A percentile compares a stretch with the other conserved stretches of the same genome.
Conservation (phyloP, 2,888 invertebrate species). For the Halocaridina rubra region DNA sequence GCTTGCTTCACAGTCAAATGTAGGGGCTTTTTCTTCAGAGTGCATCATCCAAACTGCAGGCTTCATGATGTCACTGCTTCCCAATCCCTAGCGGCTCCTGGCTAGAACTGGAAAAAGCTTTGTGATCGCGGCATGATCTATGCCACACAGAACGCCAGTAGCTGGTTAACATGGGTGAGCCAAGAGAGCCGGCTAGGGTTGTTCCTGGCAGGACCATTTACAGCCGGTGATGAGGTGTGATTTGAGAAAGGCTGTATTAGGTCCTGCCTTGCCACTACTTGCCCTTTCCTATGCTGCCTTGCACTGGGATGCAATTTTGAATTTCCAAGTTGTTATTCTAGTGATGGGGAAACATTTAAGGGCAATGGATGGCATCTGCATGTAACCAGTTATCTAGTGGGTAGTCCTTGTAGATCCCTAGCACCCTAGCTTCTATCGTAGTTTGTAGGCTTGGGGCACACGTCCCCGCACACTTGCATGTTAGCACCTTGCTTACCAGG, state of each 20-base stretch:
- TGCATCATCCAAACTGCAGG: slow-evolving; percentile 63
- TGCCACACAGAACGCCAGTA: slow-evolving; percentile 35
- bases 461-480: slow-evolving; percentile 61
- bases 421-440: slow-evolving; percentile 61
- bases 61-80: slow-evolving; percentile 63
- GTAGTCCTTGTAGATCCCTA: slow-evolving; percentile 60
- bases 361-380: slow-evolving; percentile 53
- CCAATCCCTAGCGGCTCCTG: slow-evolving; percentile 49
- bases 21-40: slow-evolving; percentile 63
- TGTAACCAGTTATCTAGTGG: slow-evolving; percentile 62
- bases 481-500: slow-evolving; percentile 60
- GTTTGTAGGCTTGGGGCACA: slow-evolving; percentile 62
- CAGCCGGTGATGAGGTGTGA: slow-evolving; percentile 37
- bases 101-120: slow-evolving; percentile 42
- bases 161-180: slow-evolving; percentile 38
- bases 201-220: slow-evolving; percentile 51
- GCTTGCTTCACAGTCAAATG: slow-evolving; percentile 64
- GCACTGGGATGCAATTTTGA: slow-evolving; percentile 11
- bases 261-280: slow-evolving; percentile 51
- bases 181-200: slow-evolving; percentile 42
- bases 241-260: slow-evolving; percentile 42
- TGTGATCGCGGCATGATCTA: slow-evolving; percentile 23
- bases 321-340: slow-evolving; percentile 13
- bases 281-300: slow-evolving; percentile 28
- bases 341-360: slow-evolving; percentile 24